Conservation (phyloP, 2,113 vertebrate species). For the Eptesicus fuscus region DNA sequence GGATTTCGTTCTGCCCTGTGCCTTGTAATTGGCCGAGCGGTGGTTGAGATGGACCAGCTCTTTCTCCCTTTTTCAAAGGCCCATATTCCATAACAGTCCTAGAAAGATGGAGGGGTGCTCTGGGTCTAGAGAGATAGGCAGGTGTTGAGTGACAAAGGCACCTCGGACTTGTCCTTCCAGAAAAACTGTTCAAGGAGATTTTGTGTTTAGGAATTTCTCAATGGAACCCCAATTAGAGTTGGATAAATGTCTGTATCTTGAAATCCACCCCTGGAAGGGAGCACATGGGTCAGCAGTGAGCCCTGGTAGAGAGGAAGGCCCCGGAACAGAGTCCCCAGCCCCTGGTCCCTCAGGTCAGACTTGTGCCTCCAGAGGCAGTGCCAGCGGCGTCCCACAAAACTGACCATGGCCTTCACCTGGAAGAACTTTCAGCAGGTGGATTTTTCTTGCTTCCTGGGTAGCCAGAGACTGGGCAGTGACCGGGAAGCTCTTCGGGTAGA, state of each 20-base stretch:
- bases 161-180: not conserved
- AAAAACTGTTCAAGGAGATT: not conserved
- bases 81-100: not conserved
- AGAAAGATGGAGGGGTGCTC: not conserved
- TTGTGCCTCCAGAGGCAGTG: not conserved
- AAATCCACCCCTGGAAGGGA: not conserved
- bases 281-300: not conserved
- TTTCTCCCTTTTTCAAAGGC: not conserved
- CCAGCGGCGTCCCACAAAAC: not conserved
- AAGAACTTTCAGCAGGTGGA: not conserved
- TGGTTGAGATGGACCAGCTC: not conserved
- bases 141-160: not conserved
- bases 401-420: not conserved
- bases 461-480: not conserved
- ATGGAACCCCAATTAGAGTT: not conserved
- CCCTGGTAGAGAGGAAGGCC: not conserved
- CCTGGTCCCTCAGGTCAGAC: not conserved
- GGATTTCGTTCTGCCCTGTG: not conserved
- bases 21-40: not conserved
- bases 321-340: not conserved
- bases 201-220: slow-evolving; percentile 6
- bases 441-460: not conserved
- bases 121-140: not conserved
- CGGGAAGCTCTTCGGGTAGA: not conserved
- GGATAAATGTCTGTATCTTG: not conserved